phyloP scores from a whole-genome alignment of 1,140 invertebrate species.

The Caerostris extrusa region DNA sequence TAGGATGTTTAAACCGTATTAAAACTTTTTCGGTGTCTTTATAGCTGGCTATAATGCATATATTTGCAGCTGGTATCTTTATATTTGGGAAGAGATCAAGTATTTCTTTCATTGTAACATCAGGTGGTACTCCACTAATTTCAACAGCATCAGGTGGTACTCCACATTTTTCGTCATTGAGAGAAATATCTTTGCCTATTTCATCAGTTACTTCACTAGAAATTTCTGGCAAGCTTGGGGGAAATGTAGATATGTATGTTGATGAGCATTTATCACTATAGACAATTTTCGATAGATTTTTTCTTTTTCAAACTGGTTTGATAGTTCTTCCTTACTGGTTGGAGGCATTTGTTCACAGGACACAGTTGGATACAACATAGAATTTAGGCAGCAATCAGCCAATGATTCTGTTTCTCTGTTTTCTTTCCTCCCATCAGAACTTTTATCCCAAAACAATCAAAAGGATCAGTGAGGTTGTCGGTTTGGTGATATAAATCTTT shows the following conservation, averaged over 20 bases:
- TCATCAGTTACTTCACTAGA: neutral
- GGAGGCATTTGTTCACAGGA: neutral
- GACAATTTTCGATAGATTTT: neutral
- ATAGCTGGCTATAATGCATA: conserved; percentile 92
- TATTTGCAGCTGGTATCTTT: conserved; percentile 89
- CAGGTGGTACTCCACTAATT: conserved; percentile 84
- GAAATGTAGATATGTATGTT: neutral
- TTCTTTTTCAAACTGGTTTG: neutral
- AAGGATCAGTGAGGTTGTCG: neutral
- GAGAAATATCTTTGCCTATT: neutral
- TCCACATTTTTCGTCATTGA: neutral
- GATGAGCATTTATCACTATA: neutral
- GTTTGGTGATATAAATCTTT: neutral
- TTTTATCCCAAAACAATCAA: neutral
- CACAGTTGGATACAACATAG: neutral
- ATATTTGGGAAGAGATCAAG: conserved; percentile 90
- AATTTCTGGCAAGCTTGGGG: neutral
- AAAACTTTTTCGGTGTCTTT: conserved; percentile 91
- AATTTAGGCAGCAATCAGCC: neutral
- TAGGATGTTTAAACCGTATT: conserved; percentile 87
- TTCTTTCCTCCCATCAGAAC: neutral
- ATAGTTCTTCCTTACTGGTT: neutral
- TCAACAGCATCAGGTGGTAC: conserved; percentile 82
- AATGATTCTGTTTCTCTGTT: neutral
- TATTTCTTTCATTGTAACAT: conserved; percentile 87